phyloP scores from a whole-genome alignment of 2,113 vertebrate species.

The Apodemus speciosus region DNA sequence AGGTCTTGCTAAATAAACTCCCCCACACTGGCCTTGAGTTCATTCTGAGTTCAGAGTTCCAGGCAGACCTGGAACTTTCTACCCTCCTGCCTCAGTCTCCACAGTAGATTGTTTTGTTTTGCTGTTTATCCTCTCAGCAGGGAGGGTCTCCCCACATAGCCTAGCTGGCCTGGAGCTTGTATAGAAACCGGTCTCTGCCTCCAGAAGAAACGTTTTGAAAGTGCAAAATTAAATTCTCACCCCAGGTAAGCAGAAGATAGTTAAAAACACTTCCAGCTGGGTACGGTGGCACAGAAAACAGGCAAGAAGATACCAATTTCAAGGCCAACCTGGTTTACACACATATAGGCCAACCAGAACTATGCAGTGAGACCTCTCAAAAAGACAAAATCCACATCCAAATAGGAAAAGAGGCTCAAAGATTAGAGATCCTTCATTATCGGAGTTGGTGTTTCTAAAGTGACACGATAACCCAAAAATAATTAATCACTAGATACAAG shows the following conservation, averaged over 20 bases:
- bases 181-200: neutral
- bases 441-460: constrained; percentile 20
- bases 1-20: neutral
- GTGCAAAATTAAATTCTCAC: constrained; percentile 82
- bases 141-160: neutral
- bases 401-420: constrained; percentile 59
- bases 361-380: neutral
- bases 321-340: neutral
- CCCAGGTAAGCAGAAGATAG: constrained; percentile 68
- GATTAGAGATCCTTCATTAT: constrained; percentile 20
- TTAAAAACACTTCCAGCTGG: constrained; percentile 47
- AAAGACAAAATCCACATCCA: constrained; percentile 24
- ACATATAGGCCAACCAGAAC: neutral
- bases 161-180: no score
- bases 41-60: neutral
- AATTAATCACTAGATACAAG: constrained; percentile 37
- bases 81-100: neutral
- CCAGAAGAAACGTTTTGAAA: constrained; percentile 76
- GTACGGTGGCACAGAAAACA: neutral
- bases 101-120: neutral
- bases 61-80: neutral
- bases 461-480: neutral
- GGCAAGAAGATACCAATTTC: neutral
- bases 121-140: neutral
- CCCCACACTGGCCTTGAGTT: neutral